Percentiles rank a stretch among this genome's conserved stretches.
These are phyloP conservation scores for Aspidiotus destructor DNA, from an alignment of 2,888 invertebrate species.

Conservation along the genomic window DNA sequence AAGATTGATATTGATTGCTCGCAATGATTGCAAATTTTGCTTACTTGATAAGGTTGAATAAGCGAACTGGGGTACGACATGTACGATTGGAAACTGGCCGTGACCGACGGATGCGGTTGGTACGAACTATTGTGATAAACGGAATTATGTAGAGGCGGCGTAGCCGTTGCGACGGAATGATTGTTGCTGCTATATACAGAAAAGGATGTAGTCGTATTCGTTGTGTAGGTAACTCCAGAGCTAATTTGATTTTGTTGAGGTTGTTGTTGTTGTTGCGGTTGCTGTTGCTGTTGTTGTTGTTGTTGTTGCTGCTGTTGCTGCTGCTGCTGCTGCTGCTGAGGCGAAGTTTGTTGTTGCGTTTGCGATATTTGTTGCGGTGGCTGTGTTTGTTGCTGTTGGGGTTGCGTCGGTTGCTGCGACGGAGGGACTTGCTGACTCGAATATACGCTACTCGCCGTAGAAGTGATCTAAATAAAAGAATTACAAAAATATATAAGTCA, in stretches of 20 bases:
- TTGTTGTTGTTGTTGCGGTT: constrained; percentile 4
- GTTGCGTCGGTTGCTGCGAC: not conserved
- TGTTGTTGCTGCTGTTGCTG: constrained; percentile 6
- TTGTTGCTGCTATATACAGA: constrained; percentile 28
- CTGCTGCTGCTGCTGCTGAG: constrained; percentile 5
- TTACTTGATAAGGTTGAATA: constrained; percentile 26
- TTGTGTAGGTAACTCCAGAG: constrained; percentile 11
- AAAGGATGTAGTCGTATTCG: constrained; percentile 23
- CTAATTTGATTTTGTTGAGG: not conserved
- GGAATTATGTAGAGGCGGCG: constrained; percentile 31
- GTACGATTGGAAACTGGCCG: constrained; percentile 27
- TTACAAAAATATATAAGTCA: not conserved
- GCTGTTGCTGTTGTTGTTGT: not conserved
- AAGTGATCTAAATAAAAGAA: constrained; percentile 10
- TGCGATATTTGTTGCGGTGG: not conserved
- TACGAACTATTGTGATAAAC: constrained; percentile 29
- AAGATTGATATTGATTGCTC: too few species aligned
- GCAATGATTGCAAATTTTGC: not conserved
- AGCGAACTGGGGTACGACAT: constrained; percentile 27
- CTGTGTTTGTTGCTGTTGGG: not conserved
- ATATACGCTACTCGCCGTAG: constrained; percentile 18
- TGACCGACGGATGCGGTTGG: constrained; percentile 26
- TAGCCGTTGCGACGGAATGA: constrained; percentile 25
- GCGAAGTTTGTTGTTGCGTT: not conserved
- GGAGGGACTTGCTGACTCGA: constrained; percentile 14